phyloP scores from a whole-genome alignment of 2,888 invertebrate species.

The Homarus gammarus region DNA sequence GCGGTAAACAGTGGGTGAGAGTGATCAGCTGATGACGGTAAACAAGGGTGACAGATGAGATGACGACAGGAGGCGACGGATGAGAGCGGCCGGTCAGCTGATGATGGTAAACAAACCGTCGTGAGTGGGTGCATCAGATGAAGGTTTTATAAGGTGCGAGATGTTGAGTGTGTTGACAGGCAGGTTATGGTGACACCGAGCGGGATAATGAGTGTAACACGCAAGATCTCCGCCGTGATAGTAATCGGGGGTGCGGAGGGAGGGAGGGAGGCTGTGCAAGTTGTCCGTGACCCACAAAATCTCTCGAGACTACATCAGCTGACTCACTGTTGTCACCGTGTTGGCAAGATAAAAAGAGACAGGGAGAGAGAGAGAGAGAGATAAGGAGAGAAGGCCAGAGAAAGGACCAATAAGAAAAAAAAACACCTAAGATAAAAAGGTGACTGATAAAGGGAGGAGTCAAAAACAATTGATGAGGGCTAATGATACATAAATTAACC shows the following conservation, averaged over 20 bases:
- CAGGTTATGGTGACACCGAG: background rate
- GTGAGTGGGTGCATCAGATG: background rate
- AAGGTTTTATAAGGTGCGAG: background rate
- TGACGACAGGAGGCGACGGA: no score
- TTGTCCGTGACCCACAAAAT: slow-evolving; percentile 5
- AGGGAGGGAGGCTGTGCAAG: background rate
- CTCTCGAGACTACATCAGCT: background rate
- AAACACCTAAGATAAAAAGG: no score
- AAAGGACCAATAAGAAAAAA: background rate
- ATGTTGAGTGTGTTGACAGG: no score
- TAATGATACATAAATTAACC: no score
- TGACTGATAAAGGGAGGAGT: no score
- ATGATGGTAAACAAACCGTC: background rate
- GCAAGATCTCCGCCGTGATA: background rate
- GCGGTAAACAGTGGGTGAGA: no score
- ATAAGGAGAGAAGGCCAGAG: background rate
- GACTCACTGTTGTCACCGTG: background rate
- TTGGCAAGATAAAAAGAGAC: background rate
- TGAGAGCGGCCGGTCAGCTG: no score
- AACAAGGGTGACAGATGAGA: background rate
- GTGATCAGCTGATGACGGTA: background rate
- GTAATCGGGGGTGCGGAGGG: background rate
- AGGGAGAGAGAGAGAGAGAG: background rate
- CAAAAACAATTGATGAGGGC: no score
- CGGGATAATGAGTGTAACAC: background rate